These are phyloP conservation scores for Podarcis siculus DNA, from an alignment of 2,797 vertebrate species.

Conservation along the genomic window DNA sequence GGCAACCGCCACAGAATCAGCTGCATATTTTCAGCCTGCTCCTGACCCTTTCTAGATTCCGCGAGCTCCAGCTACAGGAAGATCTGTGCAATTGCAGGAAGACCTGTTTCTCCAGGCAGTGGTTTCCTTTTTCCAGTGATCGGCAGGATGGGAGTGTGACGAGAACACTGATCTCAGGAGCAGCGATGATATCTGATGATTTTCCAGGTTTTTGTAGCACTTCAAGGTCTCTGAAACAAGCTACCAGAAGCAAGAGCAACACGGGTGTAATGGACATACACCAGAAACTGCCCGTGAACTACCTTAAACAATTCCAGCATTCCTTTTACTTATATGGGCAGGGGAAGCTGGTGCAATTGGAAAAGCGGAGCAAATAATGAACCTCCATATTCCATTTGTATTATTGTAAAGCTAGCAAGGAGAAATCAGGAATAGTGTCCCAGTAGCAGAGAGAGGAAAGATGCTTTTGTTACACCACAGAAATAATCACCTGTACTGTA, in stretches of 20 bases:
- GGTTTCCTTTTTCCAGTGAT: background rate
- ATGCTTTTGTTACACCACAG: background rate
- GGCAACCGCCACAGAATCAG: too few species aligned
- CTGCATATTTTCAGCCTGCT: background rate
- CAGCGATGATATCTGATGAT: background rate
- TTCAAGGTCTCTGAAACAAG: background rate
- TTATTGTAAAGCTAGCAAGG: background rate
- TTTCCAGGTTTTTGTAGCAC: background rate
- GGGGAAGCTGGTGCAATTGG: background rate
- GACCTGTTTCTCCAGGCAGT: background rate
- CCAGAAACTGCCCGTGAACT: background rate
- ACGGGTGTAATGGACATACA: background rate
- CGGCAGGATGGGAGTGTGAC: background rate
- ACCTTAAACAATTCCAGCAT: background rate
- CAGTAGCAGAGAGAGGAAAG: background rate
- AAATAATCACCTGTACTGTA: background rate
- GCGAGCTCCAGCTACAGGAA: background rate
- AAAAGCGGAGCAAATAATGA: background rate
- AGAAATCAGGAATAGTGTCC: background rate
- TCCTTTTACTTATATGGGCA: background rate
- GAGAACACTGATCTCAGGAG: background rate
- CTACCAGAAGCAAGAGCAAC: background rate
- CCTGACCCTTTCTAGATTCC: background rate
- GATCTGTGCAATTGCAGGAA: background rate
- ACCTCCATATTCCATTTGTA: background rate